Percentiles rank a stretch among this genome's conserved stretches.
Conservation (phyloP, 2,888 invertebrate species). For the Aromia moschata region DNA sequence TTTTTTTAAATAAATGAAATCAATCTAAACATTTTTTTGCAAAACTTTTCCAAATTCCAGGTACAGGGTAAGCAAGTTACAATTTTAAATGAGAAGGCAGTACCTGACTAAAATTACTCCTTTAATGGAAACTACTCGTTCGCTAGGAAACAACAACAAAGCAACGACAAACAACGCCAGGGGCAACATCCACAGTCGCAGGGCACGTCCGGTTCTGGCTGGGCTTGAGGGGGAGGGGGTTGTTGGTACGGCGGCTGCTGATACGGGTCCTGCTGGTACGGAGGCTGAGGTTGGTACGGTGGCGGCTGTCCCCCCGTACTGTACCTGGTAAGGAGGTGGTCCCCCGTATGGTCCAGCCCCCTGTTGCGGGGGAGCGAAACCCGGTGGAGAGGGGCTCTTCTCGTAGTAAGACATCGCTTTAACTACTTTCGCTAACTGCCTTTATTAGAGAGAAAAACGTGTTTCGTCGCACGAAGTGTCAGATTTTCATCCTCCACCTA, state of each 20-base stretch:
- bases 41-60: too few species aligned
- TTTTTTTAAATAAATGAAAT: too few species aligned
- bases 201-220: not conserved
- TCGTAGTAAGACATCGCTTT: conserved; percentile 14
- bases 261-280: conserved; percentile 27
- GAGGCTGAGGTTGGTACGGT: conserved; percentile 11
- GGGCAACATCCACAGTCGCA: conserved; percentile 20
- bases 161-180: conserved; percentile 6
- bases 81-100: too few species aligned
- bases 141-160: conserved; percentile 16
- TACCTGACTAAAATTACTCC: too few species aligned
- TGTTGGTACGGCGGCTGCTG: conserved; percentile 28
- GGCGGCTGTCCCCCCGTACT: too few species aligned
- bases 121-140: conserved; percentile 5
- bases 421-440: too few species aligned
- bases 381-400: conserved; percentile 9
- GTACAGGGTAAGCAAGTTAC: too few species aligned
- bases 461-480: too few species aligned
- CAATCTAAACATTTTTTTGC: too few species aligned
- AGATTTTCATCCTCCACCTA: too few species aligned
- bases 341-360: conserved; percentile 27
- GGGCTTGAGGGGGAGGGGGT: conserved; percentile 7
- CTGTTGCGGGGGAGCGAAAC: conserved; percentile 15
- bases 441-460: too few species aligned
- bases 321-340: conserved; percentile 11